Evolutionary conservation across 2,113 vertebrate species (phyloP).

Genomic region (Catharus fuscescens): DNA sequence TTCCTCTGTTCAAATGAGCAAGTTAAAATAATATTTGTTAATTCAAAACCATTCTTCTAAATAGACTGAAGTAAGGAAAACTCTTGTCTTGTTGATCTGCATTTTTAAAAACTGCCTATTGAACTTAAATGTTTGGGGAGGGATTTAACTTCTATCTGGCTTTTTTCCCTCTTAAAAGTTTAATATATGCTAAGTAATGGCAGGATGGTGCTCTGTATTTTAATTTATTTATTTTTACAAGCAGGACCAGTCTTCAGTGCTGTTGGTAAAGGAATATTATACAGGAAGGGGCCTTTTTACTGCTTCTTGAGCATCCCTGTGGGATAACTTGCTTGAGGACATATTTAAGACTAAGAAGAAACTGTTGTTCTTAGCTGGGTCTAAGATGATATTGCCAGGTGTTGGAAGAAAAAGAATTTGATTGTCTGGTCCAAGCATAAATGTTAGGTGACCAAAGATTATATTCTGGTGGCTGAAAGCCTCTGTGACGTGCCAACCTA

Average conservation of each 20-base stretch:
- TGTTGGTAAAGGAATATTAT: neutral
- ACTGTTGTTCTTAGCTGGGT: neutral
- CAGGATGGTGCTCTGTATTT: neutral
- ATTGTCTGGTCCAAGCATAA: neutral
- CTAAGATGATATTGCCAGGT: neutral
- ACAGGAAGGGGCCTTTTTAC: neutral
- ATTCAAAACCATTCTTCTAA: neutral
- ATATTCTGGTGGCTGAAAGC: neutral
- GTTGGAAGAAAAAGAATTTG: neutral
- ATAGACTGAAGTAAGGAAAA: neutral
- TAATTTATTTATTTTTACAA: neutral
- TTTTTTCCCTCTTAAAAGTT: neutral
- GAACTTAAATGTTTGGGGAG: neutral
- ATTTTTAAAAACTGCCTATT: neutral
- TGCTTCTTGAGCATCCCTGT: neutral
- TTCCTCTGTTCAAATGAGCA: neutral
- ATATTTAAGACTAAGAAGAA: neutral
- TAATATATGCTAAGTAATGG: neutral
- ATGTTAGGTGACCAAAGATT: neutral
- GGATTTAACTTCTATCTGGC: neutral
- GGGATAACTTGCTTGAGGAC: neutral
- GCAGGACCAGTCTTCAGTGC: neutral
- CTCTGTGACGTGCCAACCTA: neutral
- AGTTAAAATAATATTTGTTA: neutral
- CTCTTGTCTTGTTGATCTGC: neutral